Evolutionary conservation across 1,140 invertebrate genomes (phyloP), one percentile per base, ranked within the genome.

Genomic region (Archivesica marissinica): DNA sequence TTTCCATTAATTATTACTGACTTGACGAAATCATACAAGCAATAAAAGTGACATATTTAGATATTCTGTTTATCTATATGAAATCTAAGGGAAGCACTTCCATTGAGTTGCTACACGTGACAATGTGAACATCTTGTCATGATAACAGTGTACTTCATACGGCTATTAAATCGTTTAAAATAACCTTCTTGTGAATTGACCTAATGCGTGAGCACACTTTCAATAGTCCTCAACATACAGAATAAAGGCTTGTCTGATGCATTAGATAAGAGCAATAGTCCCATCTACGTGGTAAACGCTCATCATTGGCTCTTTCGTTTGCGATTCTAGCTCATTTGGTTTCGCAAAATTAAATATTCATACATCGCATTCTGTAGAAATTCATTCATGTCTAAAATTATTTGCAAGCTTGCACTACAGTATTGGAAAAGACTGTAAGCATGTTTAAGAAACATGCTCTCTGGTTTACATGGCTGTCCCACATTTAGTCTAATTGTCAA

Each of bases 401-500:
- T 64, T 64, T 64, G 59, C 59, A 64, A 33, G 33, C 38, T 64
- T 64, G 59, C 33, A 64, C 59, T 30, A 64, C n/a, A n/a, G n/a
- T n/a, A n/a, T n/a, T n/a, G n/a, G n/a, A n/a, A n/a, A n/a, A n/a
- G n/a, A n/a, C n/a, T 64, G 59, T 64, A 35, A 64, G 20, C n/a
- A n/a, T n/a, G 30, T 35, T 25, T 13, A 35, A 64, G 38, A 59
- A 64, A 35, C 38, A 33, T 35, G 30, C 23, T 30, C 30, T 33
- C 59, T 64, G 59, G 59, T 64, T 64, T 64, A 64, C 15, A 64
- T 64, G n/a, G n/a, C n/a, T n/a, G n/a, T n/a, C n/a, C n/a, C n/a
- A n/a, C n/a, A n/a, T n/a, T n/a, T n/a, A n/a, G n/a, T n/a, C n/a
- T n/a, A n/a, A n/a, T n/a, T n/a, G n/a, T n/a, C n/a, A n/a, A n/a